phyloP scores from a whole-genome alignment of 2,888 invertebrate species.

The Melinopterus prodromus region DNA sequence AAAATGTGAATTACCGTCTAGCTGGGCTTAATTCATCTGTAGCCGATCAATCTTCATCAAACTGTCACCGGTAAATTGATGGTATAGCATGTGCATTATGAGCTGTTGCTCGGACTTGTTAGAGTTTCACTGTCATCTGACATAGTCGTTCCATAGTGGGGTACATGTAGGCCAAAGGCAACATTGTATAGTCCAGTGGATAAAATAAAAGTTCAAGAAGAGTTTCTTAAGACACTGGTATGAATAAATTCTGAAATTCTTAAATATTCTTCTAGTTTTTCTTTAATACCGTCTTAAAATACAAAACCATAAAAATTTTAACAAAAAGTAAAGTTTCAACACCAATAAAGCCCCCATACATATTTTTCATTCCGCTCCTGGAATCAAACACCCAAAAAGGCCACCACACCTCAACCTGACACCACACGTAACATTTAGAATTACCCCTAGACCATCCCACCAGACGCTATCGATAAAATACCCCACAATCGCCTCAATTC shows the following conservation, averaged over 20 bases:
- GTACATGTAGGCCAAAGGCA: not conserved
- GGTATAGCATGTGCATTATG: not conserved
- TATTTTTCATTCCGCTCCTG: not conserved
- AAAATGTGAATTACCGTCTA: not conserved
- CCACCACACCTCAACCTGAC: not conserved
- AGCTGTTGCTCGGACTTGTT: not conserved
- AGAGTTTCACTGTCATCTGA: not conserved
- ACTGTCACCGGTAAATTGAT: not conserved
- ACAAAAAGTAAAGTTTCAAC: too few species aligned
- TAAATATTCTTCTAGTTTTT: too few species aligned
- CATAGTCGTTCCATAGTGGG: not conserved
- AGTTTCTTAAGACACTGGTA: too few species aligned
- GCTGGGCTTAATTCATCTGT: not conserved
- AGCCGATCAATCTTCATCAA: not conserved
- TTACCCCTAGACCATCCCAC: not conserved
- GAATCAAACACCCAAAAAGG: not conserved
- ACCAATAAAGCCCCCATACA: too few species aligned
- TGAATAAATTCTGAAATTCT: too few species aligned
- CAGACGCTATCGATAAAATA: not conserved
- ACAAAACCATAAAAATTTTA: too few species aligned
- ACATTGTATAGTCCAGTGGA: too few species aligned
- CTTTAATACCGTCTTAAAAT: too few species aligned
- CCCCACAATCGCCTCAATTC: not conserved
- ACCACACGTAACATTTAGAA: not conserved
- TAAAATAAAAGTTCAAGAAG: too few species aligned